These are phyloP conservation scores for Columbina picui DNA, from an alignment of 2,113 vertebrate species.

Conservation along the genomic window DNA sequence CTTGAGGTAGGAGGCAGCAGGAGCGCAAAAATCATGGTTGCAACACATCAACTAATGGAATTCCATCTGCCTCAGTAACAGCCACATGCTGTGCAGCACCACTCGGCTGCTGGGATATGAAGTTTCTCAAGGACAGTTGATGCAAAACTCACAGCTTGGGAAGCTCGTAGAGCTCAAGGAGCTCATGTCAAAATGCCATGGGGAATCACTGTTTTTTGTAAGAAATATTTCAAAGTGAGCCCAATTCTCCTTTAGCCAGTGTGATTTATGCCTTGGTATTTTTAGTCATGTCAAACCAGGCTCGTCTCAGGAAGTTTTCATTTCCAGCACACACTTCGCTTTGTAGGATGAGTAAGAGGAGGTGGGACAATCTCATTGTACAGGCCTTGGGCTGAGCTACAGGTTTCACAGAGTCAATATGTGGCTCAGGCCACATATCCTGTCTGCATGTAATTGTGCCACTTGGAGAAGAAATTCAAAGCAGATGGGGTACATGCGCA, in stretches of 20 bases:
- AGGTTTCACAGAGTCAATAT: rapidly evolving
- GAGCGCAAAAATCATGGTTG: background rate
- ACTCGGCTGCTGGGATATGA: background rate
- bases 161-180: background rate
- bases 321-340: background rate
- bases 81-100: background rate
- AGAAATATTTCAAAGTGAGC: background rate
- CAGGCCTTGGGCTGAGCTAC: background rate
- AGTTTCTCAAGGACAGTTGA: background rate
- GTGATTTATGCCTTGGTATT: background rate
- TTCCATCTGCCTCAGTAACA: background rate
- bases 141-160: background rate
- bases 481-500: background rate
- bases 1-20: background rate
- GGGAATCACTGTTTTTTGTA: background rate
- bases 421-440: background rate
- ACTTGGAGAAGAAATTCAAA: background rate
- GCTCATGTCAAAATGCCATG: background rate
- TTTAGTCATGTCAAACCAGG: background rate
- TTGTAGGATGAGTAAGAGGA: background rate
- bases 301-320: background rate
- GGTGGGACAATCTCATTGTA: background rate
- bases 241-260: background rate
- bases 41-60: background rate
- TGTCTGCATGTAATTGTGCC: background rate